Conservation (phyloP, 2,888 invertebrate genomes). For the Lapara coniferarum region DNA sequence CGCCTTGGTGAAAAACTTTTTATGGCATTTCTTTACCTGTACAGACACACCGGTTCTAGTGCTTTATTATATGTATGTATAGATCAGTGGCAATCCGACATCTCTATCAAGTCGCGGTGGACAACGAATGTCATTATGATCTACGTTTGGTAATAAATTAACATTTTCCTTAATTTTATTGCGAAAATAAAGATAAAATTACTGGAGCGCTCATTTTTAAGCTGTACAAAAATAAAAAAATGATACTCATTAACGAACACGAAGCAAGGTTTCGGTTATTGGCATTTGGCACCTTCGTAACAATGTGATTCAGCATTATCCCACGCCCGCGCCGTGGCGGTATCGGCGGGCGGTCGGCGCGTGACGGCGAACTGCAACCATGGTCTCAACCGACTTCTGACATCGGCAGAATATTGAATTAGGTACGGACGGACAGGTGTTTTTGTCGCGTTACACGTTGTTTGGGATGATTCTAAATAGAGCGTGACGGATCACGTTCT, state of each 20-base stretch:
- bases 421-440: background rate
- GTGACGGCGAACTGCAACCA: background rate
- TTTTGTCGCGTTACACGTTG: background rate
- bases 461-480: slow-evolving; percentile 2
- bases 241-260: too few relatives aligned
- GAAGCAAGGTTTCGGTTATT: background rate
- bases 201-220: background rate
- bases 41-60: too few relatives aligned
- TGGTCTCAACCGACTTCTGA: background rate
- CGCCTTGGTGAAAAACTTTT: too few relatives aligned
- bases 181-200: background rate
- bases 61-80: too few relatives aligned
- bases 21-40: too few relatives aligned
- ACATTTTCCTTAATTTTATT: background rate
- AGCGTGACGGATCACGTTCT: background rate
- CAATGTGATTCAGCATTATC: slow-evolving; percentile 4
- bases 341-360: slow-evolving; percentile 1
- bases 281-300: slow-evolving; percentile 8
- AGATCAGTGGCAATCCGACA: background rate
- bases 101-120: background rate
- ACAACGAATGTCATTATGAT: too few relatives aligned
- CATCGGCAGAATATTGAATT: background rate
- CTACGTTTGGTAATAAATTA: too few relatives aligned
- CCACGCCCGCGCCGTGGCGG: slow-evolving; percentile 11
- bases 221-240: too few relatives aligned